Conservation (phyloP, 1,140 invertebrate species). For the Nomia melanderi region DNA sequence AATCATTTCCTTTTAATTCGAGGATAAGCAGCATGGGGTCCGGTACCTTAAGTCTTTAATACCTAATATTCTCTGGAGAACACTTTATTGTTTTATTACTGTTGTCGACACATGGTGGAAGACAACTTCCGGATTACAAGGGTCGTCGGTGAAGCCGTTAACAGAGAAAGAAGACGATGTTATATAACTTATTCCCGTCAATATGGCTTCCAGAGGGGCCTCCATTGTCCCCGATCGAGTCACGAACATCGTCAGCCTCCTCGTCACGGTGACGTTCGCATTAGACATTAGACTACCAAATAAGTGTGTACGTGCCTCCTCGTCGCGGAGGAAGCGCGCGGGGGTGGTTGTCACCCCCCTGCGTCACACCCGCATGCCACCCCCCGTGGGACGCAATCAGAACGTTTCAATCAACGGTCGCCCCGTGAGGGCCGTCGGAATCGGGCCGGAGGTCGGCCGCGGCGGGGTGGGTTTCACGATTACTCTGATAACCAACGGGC, state of each 20-base stretch:
- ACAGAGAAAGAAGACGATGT: no score
- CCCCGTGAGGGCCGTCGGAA: slow-evolving; percentile 63
- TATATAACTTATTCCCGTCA: not conserved
- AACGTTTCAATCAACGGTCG: slow-evolving; percentile 81
- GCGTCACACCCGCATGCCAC: slow-evolving; percentile 76
- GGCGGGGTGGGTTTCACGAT: slow-evolving; percentile 68
- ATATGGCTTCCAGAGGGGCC: slow-evolving; percentile 27
- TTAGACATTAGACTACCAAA: slow-evolving; percentile 81
- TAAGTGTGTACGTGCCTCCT: slow-evolving; percentile 76
- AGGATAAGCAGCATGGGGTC: no score
- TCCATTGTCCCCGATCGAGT: slow-evolving; percentile 46
- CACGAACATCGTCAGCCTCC: slow-evolving; percentile 59
- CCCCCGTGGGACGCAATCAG: slow-evolving; percentile 80
- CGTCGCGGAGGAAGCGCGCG: slow-evolving; percentile 38
- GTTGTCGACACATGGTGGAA: no score
- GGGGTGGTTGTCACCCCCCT: slow-evolving; percentile 55
- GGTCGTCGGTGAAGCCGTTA: not conserved
- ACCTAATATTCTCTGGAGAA: no score
- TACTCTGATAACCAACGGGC: slow-evolving; percentile 79
- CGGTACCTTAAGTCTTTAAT: no score
- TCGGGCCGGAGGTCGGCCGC: slow-evolving; percentile 44
- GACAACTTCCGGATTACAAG: not conserved
- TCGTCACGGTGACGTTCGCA: slow-evolving; percentile 67
- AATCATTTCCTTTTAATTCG: no score
- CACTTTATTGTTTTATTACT: no score